These are phyloP conservation scores for Prinia subflava DNA, from an alignment of 2,113 vertebrate genomes.

Conservation along the genomic window DNA sequence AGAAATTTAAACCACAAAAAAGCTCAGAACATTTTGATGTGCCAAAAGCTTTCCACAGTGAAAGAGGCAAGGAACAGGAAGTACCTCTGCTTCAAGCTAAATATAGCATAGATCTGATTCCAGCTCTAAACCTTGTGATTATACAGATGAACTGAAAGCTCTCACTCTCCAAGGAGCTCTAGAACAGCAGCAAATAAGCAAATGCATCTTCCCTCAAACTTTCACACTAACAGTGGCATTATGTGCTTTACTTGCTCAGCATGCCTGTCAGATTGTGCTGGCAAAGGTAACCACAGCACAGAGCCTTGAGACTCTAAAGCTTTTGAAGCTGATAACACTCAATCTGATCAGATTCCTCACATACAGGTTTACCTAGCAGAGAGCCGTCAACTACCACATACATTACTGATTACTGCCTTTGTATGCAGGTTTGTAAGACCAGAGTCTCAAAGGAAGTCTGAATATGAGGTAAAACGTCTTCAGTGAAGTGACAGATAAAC, in stretches of 20 bases:
- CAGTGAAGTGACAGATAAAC: background rate
- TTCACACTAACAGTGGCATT: background rate
- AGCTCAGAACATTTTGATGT: background rate
- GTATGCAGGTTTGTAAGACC: background rate
- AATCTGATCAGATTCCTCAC: background rate
- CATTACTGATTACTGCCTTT: background rate
- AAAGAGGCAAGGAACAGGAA: background rate
- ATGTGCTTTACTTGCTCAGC: background rate
- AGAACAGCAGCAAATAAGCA: background rate
- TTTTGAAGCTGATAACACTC: background rate
- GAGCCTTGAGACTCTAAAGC: background rate
- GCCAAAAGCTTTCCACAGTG: background rate
- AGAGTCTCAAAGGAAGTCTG: background rate
- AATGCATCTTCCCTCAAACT: background rate
- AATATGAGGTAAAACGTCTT: background rate
- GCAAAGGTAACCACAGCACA: background rate
- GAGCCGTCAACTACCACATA: background rate
- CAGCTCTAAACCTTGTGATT: background rate
- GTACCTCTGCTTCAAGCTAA: background rate
- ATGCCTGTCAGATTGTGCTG: background rate
- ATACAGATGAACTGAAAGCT: background rate
- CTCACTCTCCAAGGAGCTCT: background rate
- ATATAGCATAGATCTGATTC: background rate
- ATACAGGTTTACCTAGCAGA: background rate
- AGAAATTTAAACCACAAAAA: background rate